phyloP scores from a whole-genome alignment of 2,888 invertebrate genomes.

The Andrena hattorfiana region DNA sequence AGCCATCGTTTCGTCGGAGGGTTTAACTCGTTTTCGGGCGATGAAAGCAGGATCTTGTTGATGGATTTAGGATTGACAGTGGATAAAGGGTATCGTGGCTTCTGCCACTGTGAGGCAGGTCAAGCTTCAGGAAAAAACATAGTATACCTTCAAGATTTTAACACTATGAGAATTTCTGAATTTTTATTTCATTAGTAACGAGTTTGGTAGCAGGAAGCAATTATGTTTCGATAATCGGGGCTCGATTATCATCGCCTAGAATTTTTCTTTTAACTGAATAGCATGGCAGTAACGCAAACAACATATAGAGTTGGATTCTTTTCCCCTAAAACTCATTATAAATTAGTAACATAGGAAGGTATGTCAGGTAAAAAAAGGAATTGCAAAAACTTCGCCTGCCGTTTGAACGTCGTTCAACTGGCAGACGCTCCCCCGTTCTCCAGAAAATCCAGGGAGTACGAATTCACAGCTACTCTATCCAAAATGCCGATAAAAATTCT shows the following conservation, averaged over 20 bases:
- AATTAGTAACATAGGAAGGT: not conserved
- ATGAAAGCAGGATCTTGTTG: slow-evolving; percentile 4
- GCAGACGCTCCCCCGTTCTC: not conserved
- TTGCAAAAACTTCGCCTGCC: not conserved
- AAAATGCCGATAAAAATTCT: not conserved
- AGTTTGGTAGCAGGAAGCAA: not conserved
- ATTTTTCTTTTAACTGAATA: not conserved
- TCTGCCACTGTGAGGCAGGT: not conserved
- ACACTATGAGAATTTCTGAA: not conserved
- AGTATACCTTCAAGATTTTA: not conserved
- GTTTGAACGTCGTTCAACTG: not conserved
- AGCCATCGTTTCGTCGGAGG: not conserved
- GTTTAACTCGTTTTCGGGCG: slow-evolving; percentile 25
- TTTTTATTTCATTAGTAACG: not conserved
- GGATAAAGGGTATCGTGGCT: not conserved
- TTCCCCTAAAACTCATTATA: not conserved
- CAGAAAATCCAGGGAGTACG: slow-evolving; percentile 13
- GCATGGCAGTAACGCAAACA: not conserved
- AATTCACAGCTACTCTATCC: slow-evolving; percentile 14
- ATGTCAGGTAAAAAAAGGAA: not conserved
- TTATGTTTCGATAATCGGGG: not conserved
- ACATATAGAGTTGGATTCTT: not conserved
- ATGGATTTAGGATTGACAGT: not conserved
- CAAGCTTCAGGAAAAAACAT: not conserved
- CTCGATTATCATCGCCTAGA: not conserved